These are phyloP conservation scores for Phoenoteleia sp. DNA, from an alignment of 2,888 invertebrate genomes.

Conservation along the genomic window DNA sequence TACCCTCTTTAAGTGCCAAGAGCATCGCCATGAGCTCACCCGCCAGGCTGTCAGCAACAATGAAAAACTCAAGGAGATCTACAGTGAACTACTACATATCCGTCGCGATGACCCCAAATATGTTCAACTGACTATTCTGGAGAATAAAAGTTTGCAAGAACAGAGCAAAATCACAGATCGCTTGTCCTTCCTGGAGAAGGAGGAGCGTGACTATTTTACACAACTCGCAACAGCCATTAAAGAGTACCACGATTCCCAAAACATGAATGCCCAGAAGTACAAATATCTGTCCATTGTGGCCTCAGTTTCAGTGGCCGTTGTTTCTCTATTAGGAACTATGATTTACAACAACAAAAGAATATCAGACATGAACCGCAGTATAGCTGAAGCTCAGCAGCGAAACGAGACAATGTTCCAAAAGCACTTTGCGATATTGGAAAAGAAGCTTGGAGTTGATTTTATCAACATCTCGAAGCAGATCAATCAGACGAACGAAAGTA, in stretches of 20 bases:
- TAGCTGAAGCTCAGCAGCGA: constrained; percentile 77
- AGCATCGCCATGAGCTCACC: constrained; percentile 78
- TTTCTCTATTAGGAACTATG: constrained; percentile 82
- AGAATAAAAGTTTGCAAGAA: constrained; percentile 83
- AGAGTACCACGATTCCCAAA: constrained; percentile 84
- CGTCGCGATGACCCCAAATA: constrained; percentile 84
- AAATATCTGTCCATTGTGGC: constrained; percentile 84
- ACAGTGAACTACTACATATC: constrained; percentile 83
- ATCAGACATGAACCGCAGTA: constrained; percentile 77
- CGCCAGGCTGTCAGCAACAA: constrained; percentile 75
- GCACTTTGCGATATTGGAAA: constrained; percentile 71
- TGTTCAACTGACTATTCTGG: constrained; percentile 83
- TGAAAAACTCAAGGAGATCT: constrained; percentile 82
- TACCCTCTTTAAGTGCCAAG: constrained; percentile 82
- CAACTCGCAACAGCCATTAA: constrained; percentile 84
- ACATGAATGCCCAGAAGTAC: constrained; percentile 83
- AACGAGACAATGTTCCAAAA: constrained; percentile 77
- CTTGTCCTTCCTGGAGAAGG: constrained; percentile 81
- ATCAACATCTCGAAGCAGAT: not conserved
- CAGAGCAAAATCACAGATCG: constrained; percentile 78
- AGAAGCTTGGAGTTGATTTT: constrained; percentile 16
- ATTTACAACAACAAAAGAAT: constrained; percentile 83
- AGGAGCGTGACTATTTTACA: constrained; percentile 83
- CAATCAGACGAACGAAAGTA: constrained; percentile 1
- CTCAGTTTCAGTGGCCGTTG: constrained; percentile 80